A percentile compares a stretch with the other conserved stretches of the same genome.
phyloP scores from a whole-genome alignment of 1,140 invertebrate species.

The Rhagoletis zephyria region DNA sequence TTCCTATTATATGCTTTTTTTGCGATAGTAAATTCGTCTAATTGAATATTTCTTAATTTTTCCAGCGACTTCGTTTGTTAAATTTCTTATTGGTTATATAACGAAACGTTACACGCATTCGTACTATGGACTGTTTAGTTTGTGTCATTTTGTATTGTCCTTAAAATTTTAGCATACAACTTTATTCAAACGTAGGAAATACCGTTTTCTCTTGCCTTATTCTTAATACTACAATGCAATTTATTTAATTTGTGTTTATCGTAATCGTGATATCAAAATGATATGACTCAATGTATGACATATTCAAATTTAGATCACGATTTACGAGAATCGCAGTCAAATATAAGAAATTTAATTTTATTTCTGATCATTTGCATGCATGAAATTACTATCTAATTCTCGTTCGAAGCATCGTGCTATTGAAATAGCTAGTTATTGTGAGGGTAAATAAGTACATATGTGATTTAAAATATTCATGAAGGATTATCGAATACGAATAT shows the following conservation, averaged over 20 bases:
- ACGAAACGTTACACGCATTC: background rate
- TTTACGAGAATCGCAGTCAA: background rate
- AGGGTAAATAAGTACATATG: no score
- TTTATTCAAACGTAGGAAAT: background rate
- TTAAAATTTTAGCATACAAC: background rate
- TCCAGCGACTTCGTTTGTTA: background rate
- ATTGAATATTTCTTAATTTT: slow-evolving; percentile 28
- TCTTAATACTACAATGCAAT: background rate
- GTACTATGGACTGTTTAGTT: slow-evolving; percentile 1
- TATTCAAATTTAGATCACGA: background rate
- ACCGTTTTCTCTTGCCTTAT: background rate
- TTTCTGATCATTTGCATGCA: background rate
- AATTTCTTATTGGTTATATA: slow-evolving; percentile 15
- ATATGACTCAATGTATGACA: background rate
- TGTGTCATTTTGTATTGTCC: background rate
- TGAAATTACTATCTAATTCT: background rate
- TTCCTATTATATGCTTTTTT: background rate
- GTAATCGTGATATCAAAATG: background rate
- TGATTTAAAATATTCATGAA: no score
- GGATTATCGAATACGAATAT: no score
- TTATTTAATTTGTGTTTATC: background rate
- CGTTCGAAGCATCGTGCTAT: background rate
- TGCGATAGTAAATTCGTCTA: slow-evolving; percentile 41
- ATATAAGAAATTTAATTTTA: background rate
- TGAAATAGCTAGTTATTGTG: no score